Evolutionary conservation across 1,140 invertebrate genomes (phyloP), one percentile per base, ranked within the genome.

Genomic region (Ruditapes philippinarum): DNA sequence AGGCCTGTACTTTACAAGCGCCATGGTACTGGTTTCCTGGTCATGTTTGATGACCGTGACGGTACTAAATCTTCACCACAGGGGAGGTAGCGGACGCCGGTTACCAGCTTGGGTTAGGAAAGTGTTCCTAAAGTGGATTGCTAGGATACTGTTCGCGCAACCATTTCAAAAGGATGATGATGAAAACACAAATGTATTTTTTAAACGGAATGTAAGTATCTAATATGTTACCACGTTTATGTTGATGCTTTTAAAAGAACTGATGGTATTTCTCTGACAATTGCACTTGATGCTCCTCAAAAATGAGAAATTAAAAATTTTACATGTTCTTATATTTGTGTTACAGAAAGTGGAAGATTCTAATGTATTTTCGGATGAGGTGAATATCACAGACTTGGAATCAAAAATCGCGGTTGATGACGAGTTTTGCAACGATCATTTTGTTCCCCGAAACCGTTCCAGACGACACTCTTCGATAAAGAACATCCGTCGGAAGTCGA

Each of bases 11-110:
- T 94, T 94, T 60, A 89, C 89, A 22, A 89, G 90, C 42, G 86
- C 92, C 17, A 93, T 94, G 91, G 14, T 94, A 31, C 76, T 94
- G 28, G 92, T 94, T 19, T 93, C 92, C 0, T 68, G 93, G 51
- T 94, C 92, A 0, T 93, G 92, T 42, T 42, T 93, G 38, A 89
- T 93, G 90, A 93, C 93, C 2, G 94, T 95, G 22, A 93, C 96
- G n/a, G 96, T 97, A 11, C 93, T 97, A 1, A 97, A 97, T 92
- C 95, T 97, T 70, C 97, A 97, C 91, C 96, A 96, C 94, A 94
- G 96, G 79, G 96, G 96, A 7, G 96, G 95, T 3, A 95, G 95
- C 65, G 95, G 96, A 49, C 94, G 94, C 49, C 93, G 94, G 79
- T 95, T 97, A 12, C 96, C 97, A 1, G 86, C 91, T 2, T 97